phyloP scores from a whole-genome alignment of 2,797 vertebrate genomes.

The Prionace glauca region DNA sequence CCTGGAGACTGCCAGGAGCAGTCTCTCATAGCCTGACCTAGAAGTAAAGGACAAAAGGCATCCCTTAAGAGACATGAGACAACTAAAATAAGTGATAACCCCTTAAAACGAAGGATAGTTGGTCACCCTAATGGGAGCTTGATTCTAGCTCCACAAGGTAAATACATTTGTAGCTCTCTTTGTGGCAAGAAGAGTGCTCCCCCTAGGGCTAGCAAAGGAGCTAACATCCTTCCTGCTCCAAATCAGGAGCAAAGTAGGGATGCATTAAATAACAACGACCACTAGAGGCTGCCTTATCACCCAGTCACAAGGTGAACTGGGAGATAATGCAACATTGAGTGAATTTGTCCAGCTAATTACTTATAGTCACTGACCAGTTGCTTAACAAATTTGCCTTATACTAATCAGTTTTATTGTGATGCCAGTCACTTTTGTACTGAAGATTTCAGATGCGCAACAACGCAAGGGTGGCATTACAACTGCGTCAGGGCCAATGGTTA shows the following conservation, averaged over 20 bases:
- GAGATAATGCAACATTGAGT: not conserved
- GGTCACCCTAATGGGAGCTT: no score
- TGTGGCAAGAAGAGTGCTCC: not conserved
- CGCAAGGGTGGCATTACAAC: not conserved
- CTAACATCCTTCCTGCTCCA: not conserved
- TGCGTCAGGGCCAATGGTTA: not conserved
- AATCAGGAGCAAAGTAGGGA: not conserved
- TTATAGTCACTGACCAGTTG: not conserved
- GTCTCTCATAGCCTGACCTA: not conserved
- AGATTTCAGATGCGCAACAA: not conserved
- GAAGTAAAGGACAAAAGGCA: no score
- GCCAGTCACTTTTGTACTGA: not conserved
- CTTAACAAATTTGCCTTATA: not conserved
- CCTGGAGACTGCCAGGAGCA: no score
- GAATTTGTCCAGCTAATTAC: not conserved
- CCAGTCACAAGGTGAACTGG: not conserved
- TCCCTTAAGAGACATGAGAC: no score
- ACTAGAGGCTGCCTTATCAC: not conserved
- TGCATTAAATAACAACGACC: not conserved
- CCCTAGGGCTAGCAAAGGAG: not conserved
- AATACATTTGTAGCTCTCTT: not conserved
- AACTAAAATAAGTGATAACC: not conserved
- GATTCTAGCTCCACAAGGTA: not conserved
- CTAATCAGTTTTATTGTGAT: not conserved
- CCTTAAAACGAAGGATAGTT: no score